These are phyloP conservation scores for Ashinkailepas kermadecensis DNA, from an alignment of 2,888 invertebrate genomes.

Conservation along the genomic window DNA sequence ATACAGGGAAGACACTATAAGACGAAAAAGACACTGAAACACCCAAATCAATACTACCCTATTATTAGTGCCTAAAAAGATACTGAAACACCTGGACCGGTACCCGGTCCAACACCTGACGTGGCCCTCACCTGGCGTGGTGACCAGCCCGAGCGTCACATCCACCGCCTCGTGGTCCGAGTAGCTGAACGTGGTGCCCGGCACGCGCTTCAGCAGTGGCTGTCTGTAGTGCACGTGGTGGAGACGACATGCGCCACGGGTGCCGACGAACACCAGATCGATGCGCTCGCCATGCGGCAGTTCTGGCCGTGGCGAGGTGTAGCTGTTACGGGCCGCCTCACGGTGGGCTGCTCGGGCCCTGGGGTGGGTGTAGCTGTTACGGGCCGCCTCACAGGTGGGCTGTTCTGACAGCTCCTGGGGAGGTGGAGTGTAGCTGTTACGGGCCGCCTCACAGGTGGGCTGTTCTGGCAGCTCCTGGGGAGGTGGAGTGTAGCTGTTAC, in stretches of 20 bases:
- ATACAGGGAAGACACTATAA: too few species aligned
- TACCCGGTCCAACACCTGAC: too few species aligned
- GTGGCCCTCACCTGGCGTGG: background rate
- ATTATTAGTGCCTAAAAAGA: too few species aligned
- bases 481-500: too few species aligned
- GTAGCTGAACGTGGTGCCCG: slow-evolving; percentile 63
- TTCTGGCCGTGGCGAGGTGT: slow-evolving; percentile 52
- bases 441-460: too few species aligned
- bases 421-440: too few species aligned
- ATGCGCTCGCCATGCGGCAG: slow-evolving; percentile 64
- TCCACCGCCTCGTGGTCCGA: slow-evolving; percentile 85
- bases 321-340: slow-evolving; percentile 72
- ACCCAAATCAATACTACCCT: too few species aligned
- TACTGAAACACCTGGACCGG: too few species aligned
- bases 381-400: too few species aligned
- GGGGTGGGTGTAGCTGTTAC: background rate
- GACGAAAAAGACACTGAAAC: too few species aligned
- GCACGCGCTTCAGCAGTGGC: slow-evolving; percentile 66
- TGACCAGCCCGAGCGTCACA: slow-evolving; percentile 44
- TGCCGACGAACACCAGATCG: slow-evolving; percentile 1
- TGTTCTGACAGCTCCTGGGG: too few species aligned
- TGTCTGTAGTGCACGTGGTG: slow-evolving; percentile 52
- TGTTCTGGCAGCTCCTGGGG: too few species aligned
- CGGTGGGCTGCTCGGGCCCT: slow-evolving; percentile 49
- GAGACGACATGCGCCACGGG: slow-evolving; percentile 54